Percentiles rank a stretch among this genome's conserved stretches.
Evolutionary conservation across 2,888 invertebrate species (phyloP).

Genomic region (Cataglyphis cursor): DNA sequence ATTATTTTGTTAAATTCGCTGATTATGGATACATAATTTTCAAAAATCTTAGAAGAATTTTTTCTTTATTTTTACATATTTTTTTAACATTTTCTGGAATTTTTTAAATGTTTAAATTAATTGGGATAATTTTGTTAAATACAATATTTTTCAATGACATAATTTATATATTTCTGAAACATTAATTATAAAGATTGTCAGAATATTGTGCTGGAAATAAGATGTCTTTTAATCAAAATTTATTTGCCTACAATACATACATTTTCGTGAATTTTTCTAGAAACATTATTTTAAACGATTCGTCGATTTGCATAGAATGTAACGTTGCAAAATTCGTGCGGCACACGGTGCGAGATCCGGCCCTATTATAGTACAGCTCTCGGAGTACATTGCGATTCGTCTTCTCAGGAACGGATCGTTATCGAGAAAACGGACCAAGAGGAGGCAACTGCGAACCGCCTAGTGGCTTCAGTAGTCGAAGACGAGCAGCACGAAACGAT

Average conservation of each 20-base stretch:
- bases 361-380: conserved; percentile 62
- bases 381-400: conserved; percentile 71
- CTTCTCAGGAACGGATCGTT: conserved; percentile 80
- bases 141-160: background rate
- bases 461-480: conserved; percentile 73
- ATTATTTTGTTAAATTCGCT: background rate
- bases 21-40: background rate
- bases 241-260: background rate
- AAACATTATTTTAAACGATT: conserved; percentile 68
- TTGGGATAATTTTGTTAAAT: background rate
- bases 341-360: conserved; percentile 63
- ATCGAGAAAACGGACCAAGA: conserved; percentile 70
- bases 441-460: conserved; percentile 65
- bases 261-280: conserved; percentile 68
- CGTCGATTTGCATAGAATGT: conserved; percentile 84
- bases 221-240: background rate
- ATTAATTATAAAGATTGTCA: background rate
- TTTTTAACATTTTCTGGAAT: background rate
- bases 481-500: conserved; percentile 68
- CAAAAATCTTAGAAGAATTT: background rate
- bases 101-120: background rate
- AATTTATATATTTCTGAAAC: background rate
- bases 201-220: background rate
- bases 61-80: background rate
- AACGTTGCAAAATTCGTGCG: conserved; percentile 82